Evolutionary conservation across 2,113 vertebrate genomes (phyloP).

Genomic region (Micronisus gabar): DNA sequence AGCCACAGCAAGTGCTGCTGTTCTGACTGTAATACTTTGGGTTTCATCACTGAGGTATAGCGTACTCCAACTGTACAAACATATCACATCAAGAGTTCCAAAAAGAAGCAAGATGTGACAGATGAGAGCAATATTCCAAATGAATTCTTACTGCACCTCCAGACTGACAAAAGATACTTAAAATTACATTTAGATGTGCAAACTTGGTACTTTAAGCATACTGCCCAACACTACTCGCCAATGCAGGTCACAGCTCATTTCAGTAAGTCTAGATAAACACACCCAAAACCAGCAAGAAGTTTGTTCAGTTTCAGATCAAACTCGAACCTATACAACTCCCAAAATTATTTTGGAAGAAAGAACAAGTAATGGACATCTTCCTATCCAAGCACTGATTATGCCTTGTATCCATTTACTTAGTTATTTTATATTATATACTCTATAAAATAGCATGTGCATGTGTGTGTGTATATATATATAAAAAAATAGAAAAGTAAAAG

Average conservation of each 20-base stretch:
- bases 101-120: neutral
- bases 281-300: neutral
- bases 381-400: accelerated
- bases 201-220: neutral
- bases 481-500: neutral
- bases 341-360: neutral
- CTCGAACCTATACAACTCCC: neutral
- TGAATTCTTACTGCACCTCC: neutral
- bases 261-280: neutral
- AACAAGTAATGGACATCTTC: neutral
- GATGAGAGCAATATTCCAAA: neutral
- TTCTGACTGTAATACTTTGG: neutral
- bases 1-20: neutral
- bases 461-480: too few relatives aligned
- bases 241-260: too few relatives aligned
- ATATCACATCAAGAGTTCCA: neutral
- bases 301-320: neutral
- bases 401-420: neutral
- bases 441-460: neutral
- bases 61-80: neutral
- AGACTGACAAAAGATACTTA: neutral
- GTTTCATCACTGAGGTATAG: neutral
- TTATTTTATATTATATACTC: neutral
- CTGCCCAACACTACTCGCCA: neutral
- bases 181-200: neutral